phyloP scores from a whole-genome alignment of 2,888 invertebrate species.

The Euclidia mi region DNA sequence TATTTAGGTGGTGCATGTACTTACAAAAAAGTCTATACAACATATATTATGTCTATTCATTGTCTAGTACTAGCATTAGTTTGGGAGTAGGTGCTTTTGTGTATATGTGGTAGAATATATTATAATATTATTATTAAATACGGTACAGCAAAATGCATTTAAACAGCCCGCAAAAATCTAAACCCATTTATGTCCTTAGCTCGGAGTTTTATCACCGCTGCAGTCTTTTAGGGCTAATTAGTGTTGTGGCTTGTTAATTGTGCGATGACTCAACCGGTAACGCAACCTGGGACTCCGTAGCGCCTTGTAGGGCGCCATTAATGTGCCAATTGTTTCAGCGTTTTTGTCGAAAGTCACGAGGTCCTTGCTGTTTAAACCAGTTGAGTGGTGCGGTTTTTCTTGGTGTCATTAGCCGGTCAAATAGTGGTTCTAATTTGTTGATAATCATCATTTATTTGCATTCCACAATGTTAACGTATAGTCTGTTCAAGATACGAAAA shows the following conservation, averaged over 20 bases:
- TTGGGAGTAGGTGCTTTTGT: too few species aligned
- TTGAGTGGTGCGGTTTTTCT: not conserved
- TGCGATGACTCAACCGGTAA: conserved; percentile 38
- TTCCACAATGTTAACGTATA: too few species aligned
- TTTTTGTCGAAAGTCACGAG: not conserved
- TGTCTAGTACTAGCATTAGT: too few species aligned
- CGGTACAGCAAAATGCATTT: too few species aligned
- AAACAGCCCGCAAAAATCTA: not conserved
- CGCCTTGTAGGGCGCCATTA: conserved; percentile 48
- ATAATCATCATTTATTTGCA: too few species aligned
- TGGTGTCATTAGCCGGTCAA: not conserved
- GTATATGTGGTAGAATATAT: too few species aligned
- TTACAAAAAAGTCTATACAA: too few species aligned
- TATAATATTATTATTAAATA: too few species aligned
- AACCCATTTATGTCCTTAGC: conserved; percentile 6
- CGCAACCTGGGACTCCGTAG: conserved; percentile 25
- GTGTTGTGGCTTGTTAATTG: conserved; percentile 49
- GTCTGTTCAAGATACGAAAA: too few species aligned
- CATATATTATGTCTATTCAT: too few species aligned
- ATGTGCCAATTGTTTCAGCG: conserved; percentile 31
- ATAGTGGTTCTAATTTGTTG: too few species aligned
- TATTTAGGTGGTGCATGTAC: too few species aligned
- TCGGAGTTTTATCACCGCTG: conserved; percentile 32
- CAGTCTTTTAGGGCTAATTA: conserved; percentile 45
- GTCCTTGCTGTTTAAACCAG: not conserved